Base-by-base conservation (phyloP, 2,888 invertebrate species). In the Aleiodes testaceus region DNA sequence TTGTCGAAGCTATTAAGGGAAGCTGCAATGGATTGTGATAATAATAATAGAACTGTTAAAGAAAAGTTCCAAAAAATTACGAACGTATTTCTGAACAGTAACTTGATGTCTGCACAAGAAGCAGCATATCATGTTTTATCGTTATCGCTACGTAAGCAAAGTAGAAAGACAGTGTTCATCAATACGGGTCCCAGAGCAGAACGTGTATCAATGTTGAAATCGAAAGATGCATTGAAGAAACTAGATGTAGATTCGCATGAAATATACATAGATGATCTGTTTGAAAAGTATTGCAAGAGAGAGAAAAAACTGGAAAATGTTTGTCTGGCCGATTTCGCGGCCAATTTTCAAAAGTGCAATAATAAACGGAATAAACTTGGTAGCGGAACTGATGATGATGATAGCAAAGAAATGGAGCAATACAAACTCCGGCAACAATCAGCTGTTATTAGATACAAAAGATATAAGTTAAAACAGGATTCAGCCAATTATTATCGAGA, bases 101-200 rank as follows among this genome's bases (percentile, higher is more conserved):
- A 77, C 69, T 67, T 77, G 16, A 77, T 79, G 74, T 76, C 74
- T 14, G 70, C 77, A 4, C 77, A 75, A 69, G 74, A 79, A 70
- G 77, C 75, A 14, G 66, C 73, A 45, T 77, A 77, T 69, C 74
- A 74, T 67, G 71, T 72, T 2, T 67, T 78, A 66, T 72, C 67
- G 0, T 36, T 78, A 6, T 66, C 69, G 2, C 9, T 77, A 36
- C 70, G 64, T 0, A 74, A 77, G 66, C 72, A 36, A n/a, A 75
- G 74, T 63, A 6, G 77, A 44, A 30, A 68, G 66, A 47, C 63
- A 7, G 52, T 75, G 22, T 76, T 55, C 45, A 74, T 76, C 11
- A 76, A 74, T 53, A 77, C 73, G 0, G 64, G 69, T 66, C 72
- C 74, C 2, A 66, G 18, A 9, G 12, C 36, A 14, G 77, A 77